These are phyloP conservation scores for Amia ocellicauda DNA, from an alignment of 2,113 vertebrate species.

Conservation along the genomic window DNA sequence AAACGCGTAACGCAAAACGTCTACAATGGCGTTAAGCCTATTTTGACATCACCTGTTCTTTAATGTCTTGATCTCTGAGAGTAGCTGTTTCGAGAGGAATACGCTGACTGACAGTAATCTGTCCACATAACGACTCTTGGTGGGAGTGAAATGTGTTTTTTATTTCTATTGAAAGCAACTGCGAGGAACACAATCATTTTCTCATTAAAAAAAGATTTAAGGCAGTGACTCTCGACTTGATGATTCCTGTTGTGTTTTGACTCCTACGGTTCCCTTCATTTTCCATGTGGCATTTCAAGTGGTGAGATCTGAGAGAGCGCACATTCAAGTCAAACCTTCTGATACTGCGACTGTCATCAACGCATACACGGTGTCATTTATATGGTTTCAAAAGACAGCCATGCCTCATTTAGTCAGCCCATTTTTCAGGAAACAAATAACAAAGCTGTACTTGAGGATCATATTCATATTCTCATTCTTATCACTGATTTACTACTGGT, in stretches of 20 bases:
- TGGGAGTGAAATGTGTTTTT: not conserved
- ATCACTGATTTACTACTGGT: not conserved
- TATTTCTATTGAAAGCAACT: not conserved
- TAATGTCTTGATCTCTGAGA: slow-evolving; percentile 25
- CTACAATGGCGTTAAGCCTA: no score
- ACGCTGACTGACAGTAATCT: slow-evolving; percentile 20
- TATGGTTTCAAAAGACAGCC: no score
- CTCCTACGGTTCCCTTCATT: not conserved
- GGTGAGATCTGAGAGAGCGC: not conserved
- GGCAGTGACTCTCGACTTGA: not conserved
- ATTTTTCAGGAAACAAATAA: not conserved
- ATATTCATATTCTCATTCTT: not conserved
- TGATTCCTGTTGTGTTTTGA: not conserved
- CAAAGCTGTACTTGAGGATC: not conserved
- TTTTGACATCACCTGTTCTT: slow-evolving; percentile 7
- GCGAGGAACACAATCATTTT: slow-evolving; percentile 1
- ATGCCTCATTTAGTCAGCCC: no score
- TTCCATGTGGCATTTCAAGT: not conserved
- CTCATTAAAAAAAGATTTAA: not conserved
- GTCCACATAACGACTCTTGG: not conserved
- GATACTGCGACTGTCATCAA: no score
- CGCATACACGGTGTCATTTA: no score
- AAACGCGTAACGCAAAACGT: no score
- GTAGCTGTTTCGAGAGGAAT: not conserved
- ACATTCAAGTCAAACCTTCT: no score